These are phyloP conservation scores for Pristionchus arcanus DNA, from an alignment of 2,888 invertebrate genomes.

Conservation along the genomic window DNA sequence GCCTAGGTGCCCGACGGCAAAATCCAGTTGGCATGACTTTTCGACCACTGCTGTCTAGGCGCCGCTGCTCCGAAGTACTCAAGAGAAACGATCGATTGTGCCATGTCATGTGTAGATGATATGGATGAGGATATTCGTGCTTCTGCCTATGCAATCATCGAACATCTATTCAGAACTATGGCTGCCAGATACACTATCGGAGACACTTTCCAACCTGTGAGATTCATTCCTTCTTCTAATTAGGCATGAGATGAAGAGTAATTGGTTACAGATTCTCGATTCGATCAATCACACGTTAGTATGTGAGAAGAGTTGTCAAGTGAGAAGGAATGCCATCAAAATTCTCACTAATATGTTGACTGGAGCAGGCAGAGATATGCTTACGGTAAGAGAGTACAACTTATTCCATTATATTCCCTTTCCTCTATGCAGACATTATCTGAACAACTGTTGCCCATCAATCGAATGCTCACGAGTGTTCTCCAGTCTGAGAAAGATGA, in stretches of 20 bases:
- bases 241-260: not conserved
- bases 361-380: constrained; percentile 29
- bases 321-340: not conserved
- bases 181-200: not conserved
- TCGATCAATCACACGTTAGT: not conserved
- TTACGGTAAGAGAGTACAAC: not conserved
- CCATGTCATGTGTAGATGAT: constrained; percentile 13
- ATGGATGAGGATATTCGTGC: constrained; percentile 8
- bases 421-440: constrained; percentile 3
- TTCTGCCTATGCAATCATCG: not conserved
- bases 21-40: too few species aligned
- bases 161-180: not conserved
- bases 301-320: not conserved
- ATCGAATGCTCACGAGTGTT: constrained; percentile 13
- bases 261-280: constrained; percentile 6
- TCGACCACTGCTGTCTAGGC: not conserved
- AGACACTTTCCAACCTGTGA: not conserved
- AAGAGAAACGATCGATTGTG: not conserved
- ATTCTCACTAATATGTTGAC: not conserved
- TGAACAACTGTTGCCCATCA: constrained; percentile 12
- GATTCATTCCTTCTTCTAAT: too few species aligned
- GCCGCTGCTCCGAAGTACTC: not conserved
- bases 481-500: constrained; percentile 10
- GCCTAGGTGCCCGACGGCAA: too few species aligned
- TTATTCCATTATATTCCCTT: too few species aligned